Evolutionary conservation across 1,140 invertebrate species (phyloP).

Genomic region (Papilio polyxenes): DNA sequence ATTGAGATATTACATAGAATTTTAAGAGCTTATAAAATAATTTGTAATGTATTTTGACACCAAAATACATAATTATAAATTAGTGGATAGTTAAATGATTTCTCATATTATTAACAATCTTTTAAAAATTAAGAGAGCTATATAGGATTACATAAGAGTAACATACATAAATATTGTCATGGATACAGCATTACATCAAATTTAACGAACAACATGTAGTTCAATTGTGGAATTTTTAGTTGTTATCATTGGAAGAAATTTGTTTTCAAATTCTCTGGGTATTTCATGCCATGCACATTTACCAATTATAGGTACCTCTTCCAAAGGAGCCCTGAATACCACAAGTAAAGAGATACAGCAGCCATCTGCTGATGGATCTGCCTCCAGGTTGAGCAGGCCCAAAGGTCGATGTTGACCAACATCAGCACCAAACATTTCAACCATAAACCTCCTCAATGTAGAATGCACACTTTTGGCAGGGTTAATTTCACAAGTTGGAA

Average conservation of each 20-base stretch:
- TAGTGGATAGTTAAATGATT: neutral
- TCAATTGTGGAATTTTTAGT: slow-evolving; percentile 89
- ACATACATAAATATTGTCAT: neutral
- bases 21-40: neutral
- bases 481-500: slow-evolving; percentile 94
- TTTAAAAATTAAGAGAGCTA: slow-evolving; percentile 14
- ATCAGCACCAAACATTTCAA: slow-evolving; percentile 93
- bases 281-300: slow-evolving; percentile 95
- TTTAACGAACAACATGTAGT: slow-evolving; percentile 89
- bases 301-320: slow-evolving; percentile 91
- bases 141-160: neutral
- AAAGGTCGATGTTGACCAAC: slow-evolving; percentile 92
- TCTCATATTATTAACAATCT: neutral
- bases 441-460: slow-evolving; percentile 93
- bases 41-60: neutral
- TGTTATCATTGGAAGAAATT: slow-evolving; percentile 84
- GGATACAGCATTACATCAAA: neutral
- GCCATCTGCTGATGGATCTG: slow-evolving; percentile 86
- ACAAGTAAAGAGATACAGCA: slow-evolving; percentile 91
- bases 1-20: neutral
- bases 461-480: slow-evolving; percentile 92
- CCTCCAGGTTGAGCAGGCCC: slow-evolving; percentile 87
- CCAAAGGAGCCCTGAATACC: slow-evolving; percentile 91
- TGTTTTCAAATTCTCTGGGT: slow-evolving; percentile 85
- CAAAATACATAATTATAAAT: neutral